Base-by-base conservation (phyloP, 2,797 vertebrate genomes). In the Gallinago nigripennis region DNA sequence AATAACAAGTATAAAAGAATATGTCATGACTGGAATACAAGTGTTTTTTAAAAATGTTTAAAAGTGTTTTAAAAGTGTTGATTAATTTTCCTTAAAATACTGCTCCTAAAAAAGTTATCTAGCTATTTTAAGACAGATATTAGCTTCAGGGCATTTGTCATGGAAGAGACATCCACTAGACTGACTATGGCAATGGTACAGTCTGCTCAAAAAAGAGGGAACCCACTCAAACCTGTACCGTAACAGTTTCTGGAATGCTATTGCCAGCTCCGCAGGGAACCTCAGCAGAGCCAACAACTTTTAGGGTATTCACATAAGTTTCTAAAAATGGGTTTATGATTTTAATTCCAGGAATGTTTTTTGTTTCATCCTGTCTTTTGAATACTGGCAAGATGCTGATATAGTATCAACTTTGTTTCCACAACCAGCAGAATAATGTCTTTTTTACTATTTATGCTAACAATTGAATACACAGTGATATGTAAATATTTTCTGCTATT, bases 1-100 rank as follows among this genome's bases (percentile, higher is more conserved):
- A 21, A 20, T 8, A 4, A 15, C 0, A 30, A 75, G 58, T 3
- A 6, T 1, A 70, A 33, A 46, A 50, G 2, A 30, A 50, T 75
- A 51, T 33, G 0, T 0, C 9, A 3, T 20, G 2, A 58, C 6
- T 73, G 16, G 14, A 91, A 46, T 33, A 27, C 1, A 72, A 78
- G 1, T 27, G 8, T 16, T 41, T 41, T 41, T 41, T 41, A 41
- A 41, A 41, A 41, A 15, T 41, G 16, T 41, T 41, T 41, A 15
- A 41, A 41, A 41, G 41, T 41, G 41, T 41, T 41, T 41, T 41
- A 16, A 41, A 69, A 78, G 1, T 27, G 8, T 50, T 3, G 6
- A 24, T 50, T 30, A 39, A 3, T 35, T 86, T 75, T 68, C 24
- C 12, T 71, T 45, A 33, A 75, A 88, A 56, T 41, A 33, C 2